Evolutionary conservation across 2,888 invertebrate genomes (phyloP), one percentile per base, ranked within the genome.

Genomic region (Phasia obesa): DNA sequence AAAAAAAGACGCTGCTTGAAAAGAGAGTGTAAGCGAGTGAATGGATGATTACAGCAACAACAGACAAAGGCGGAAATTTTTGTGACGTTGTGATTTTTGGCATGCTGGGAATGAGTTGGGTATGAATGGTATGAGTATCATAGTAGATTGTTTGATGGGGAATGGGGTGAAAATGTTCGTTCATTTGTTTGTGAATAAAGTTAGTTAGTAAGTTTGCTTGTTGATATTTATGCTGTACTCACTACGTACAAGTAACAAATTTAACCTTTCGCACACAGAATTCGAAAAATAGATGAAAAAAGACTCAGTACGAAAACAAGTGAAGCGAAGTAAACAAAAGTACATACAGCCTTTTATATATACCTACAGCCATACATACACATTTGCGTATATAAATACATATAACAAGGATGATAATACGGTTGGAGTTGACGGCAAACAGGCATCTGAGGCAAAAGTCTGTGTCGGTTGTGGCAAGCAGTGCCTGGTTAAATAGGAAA

Each of bases 61-160:
- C 87, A 88, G 88, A 88, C 88, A 87, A 87, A 86, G 88, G 88
- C 87, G 88, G 86, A 88, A 88, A 89, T 89, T 87, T 89, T 88
- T 87, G 79, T 83, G 83, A 83, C 88, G 88, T 88, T 88, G 85
- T 88, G 84, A 81, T 85, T 85, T 84, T 83, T 87, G 86, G 86
- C 87, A 88, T 86, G 89, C 87, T 88, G 88, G 69, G 86, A 71
- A 81, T 76, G 74, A 78, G 73, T 73, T 59, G 47, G 65, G 57
- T 65, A 86, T 84, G 81, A 25, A 53, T 51, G 67, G 53, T 42
- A 67, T 55, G 67, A 60, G 25, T 57, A 65, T 70, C 59, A 49
- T 62, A 73, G 55, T 47, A 35, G 21, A 49, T 42, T 19, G 38
- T n/a, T 35, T 71, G 73, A 67, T 74, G 60, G 44, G 59, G 79